A percentile compares a stretch with the other conserved stretches of the same genome.
phyloP scores from a whole-genome alignment of 2,888 invertebrate species.

The Cistogaster globosa region DNA sequence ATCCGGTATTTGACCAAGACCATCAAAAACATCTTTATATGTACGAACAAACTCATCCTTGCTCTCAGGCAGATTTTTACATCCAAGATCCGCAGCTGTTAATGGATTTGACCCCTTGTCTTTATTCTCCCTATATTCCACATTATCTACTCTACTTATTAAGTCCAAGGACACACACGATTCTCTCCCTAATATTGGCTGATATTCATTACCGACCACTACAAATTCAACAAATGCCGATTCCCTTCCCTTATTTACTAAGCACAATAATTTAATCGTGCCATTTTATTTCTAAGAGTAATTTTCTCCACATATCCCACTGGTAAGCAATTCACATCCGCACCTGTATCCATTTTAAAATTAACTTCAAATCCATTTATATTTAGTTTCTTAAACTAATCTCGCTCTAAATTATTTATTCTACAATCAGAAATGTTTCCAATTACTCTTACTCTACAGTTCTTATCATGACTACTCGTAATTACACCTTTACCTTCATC shows the following conservation, averaged over 20 bases:
- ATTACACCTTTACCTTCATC: conserved; percentile 8
- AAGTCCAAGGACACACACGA: neutral
- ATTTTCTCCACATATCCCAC: neutral
- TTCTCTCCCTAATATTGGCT: conserved; percentile 19
- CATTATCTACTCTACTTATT: conserved; percentile 9
- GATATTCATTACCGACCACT: conserved; percentile 1
- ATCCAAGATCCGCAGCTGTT: no score
- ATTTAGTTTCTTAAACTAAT: conserved; percentile 9
- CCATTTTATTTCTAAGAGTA: neutral
- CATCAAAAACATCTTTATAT: neutral
- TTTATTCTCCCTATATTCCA: neutral
- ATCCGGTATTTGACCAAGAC: neutral
- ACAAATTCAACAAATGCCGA: conserved; percentile 5
- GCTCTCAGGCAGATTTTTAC: no score
- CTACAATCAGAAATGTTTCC: conserved; percentile 22
- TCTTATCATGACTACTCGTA: neutral
- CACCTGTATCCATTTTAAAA: conserved; percentile 19
- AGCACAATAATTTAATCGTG: neutral
- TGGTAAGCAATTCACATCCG: conserved; percentile 21
- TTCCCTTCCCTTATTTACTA: neutral
- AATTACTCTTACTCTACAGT: conserved; percentile 10
- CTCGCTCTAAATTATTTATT: conserved; percentile 12
- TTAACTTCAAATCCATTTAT: neutral
- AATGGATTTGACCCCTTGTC: no score
- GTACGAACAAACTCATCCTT: no score